Base-by-base conservation (phyloP, 1,140 invertebrate species). In the Papilio xuthus region DNA sequence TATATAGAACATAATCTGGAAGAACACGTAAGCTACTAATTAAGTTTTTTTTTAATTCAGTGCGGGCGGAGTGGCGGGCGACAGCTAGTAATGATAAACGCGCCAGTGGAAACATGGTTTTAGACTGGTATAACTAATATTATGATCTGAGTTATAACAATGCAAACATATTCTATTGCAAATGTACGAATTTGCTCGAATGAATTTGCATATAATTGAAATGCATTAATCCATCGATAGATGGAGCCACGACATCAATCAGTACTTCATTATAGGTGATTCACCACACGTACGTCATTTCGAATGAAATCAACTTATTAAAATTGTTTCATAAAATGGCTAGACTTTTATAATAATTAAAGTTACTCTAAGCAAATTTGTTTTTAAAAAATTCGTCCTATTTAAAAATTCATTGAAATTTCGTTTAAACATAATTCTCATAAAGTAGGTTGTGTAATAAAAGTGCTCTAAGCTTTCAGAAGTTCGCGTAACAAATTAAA, bases 401-500 rank as follows among this genome's bases (percentile, higher is more conserved):
- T 26, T 63, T 28, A 15, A 28, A 63, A 63, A 63, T 26, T 60
- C 20, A 56, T 23, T 60, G 6, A 63, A 63, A 63, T 63, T 7
- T 15, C 60, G 23, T 23, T 63, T 63, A 23, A 28, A 60, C 15
- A 28, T 10, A 70, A 70, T n/a, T 41, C 37, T 18, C n/a, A 70
- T 41, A 41, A 20, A 42, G 32, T 71, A 71, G 28, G 69, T 71
- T 32, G n/a, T 41, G 67, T 70, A 28, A 71, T 71, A 71, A 20
- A 42, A 42, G 20, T 42, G 69, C 41, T 71, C n/a, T 10, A 71
- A 71, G 41, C 69, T 71, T 71, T n/a, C 32, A 72, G 42, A 72
- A 72, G 41, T 72, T 72, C 41, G 10, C 42, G 70, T 47, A 72
- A 72, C 41, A 72, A 72, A 72, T 72, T 72, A 72, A 44, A 72